Conservation (phyloP, 2,797 vertebrate species). For the Oreortyx pictus region DNA sequence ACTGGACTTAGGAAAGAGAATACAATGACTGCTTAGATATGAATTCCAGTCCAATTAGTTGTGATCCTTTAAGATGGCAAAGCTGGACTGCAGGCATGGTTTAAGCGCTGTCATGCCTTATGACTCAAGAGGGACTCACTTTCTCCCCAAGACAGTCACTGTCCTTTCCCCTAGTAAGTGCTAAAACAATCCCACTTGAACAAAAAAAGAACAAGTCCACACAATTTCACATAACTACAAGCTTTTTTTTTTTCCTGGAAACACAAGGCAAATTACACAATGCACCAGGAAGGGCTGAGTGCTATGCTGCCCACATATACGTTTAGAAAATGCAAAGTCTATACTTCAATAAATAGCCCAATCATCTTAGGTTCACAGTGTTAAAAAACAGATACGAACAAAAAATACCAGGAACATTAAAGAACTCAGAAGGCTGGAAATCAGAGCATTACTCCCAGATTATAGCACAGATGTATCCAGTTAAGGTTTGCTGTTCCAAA, state of each 20-base stretch:
- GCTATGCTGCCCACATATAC: not conserved
- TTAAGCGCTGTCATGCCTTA: not conserved
- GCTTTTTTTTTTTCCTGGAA: not conserved
- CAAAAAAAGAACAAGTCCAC: not conserved
- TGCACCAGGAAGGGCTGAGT: not conserved
- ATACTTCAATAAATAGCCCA: not conserved
- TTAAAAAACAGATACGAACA: not conserved
- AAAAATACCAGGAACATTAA: not conserved
- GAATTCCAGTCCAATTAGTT: not conserved
- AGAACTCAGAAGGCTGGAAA: not conserved
- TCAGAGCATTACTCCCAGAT: not conserved
- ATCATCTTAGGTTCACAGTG: not conserved
- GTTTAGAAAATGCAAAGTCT: not conserved
- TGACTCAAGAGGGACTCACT: not conserved
- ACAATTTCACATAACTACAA: not conserved
- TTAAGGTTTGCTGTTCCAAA: not conserved
- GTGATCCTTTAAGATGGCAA: not conserved
- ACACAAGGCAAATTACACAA: not conserved
- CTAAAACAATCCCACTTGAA: not conserved
- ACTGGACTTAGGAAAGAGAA: not conserved
- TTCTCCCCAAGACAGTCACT: not conserved
- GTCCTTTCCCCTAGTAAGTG: not conserved
- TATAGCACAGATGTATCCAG: not conserved
- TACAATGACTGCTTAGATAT: fast-evolving
- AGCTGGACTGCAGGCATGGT: not conserved